Base-by-base conservation (phyloP, 2,797 vertebrate species). In the Sebastes minor region DNA sequence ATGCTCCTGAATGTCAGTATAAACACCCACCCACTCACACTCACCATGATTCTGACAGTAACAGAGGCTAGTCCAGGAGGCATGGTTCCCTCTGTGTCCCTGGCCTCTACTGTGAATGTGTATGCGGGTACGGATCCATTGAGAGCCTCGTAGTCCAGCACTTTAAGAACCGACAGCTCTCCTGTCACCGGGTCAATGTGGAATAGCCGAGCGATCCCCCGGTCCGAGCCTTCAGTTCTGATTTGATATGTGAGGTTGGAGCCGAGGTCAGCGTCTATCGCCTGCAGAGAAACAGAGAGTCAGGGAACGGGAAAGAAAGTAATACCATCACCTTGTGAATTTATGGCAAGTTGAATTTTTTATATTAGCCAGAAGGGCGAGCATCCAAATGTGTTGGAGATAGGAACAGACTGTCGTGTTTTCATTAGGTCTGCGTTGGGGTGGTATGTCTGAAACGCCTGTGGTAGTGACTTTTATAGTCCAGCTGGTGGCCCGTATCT, bases 41-140 rank as follows among this genome's bases (percentile, higher is more conserved):
- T 80, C 85, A 99, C 99, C 96, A 94, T 95, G 71, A 99, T 94
- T 72, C 94, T 96, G 74, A 99, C 96, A 0, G 97, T 97, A 76
- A 99, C 97, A 1, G 97, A 97, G 13, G 98, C 96, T 4, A 97
- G 93, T 25, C 98, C 98, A 0, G 98, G 98, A 30, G 98, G 98
- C 98, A 99, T 99, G 6, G 90, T 96, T 76, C 98, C 97, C 22
- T 95, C 86, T 18, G 89, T 87, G 71, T 99, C 97, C 0, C 95
- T 91, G 53, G 98, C 98, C 89, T 99, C 98, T 32, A 99, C 97
- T 0, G 97, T 94, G 87, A 99, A 98, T 1, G 95, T 97, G 89
- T 97, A 97, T 0, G 91, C 94, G 28, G 96, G 95, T 18, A 96
- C 95, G 1, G 94, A 85, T 33, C 95, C 92, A 13, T 83, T 82